A percentile compares a stretch with the other conserved stretches of the same genome.
Evolutionary conservation across 2,888 invertebrate genomes (phyloP).

Genomic region (Homarus gammarus): DNA sequence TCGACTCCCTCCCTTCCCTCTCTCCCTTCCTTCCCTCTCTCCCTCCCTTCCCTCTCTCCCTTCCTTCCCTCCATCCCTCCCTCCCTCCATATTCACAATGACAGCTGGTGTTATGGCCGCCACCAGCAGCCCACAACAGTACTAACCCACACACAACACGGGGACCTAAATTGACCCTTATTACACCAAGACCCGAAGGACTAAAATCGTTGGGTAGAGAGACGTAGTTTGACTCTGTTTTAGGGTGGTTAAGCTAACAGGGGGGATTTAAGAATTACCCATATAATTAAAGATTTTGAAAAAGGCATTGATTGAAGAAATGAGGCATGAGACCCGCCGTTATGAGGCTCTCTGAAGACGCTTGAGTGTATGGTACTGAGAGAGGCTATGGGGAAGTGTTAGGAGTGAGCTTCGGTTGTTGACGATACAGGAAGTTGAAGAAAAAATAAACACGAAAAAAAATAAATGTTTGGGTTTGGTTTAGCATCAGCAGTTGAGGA

Average conservation of each 20-base stretch:
- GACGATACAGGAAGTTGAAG: no score
- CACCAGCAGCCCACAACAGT: background rate
- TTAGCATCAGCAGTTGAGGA: background rate
- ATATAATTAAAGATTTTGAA: constrained; percentile 57
- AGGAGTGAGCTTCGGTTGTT: no score
- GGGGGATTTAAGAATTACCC: constrained; percentile 42
- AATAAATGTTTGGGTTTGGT: no score
- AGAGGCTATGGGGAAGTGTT: no score
- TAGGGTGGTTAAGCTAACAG: background rate
- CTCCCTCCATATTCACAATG: constrained; percentile 20
- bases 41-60: no score
- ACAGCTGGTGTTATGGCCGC: constrained; percentile 53
- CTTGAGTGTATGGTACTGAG: no score
- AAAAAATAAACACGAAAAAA: no score
- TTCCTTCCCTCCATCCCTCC: background rate
- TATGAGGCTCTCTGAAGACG: no score
- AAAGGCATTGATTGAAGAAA: constrained; percentile 36
- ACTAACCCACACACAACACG: background rate
- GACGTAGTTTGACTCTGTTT: background rate
- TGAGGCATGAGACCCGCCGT: no score
- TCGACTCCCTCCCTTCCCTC: background rate
- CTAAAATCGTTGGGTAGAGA: background rate
- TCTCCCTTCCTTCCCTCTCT: background rate
- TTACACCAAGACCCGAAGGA: background rate
- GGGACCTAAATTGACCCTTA: constrained; percentile 3